These are phyloP conservation scores for Gari tellinella DNA, from an alignment of 2,888 invertebrate species.

Conservation along the genomic window DNA sequence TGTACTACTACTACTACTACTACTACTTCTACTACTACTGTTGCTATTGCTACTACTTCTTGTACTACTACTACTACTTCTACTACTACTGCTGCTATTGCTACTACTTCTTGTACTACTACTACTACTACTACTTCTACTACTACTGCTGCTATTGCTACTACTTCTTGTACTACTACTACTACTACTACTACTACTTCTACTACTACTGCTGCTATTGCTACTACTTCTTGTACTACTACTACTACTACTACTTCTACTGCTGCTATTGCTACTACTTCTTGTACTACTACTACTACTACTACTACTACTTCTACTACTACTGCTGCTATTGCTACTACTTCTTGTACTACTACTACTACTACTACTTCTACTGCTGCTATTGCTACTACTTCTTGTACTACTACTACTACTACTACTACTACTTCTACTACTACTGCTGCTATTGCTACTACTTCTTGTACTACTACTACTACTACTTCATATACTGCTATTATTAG, in stretches of 20 bases:
- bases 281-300: slow-evolving; percentile 7
- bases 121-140: background rate
- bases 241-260: slow-evolving; percentile 1
- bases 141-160: slow-evolving; percentile 2
- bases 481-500: background rate
- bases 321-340: slow-evolving; percentile 1
- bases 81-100: slow-evolving; percentile 8
- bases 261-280: background rate
- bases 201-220: slow-evolving; percentile 1
- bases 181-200: slow-evolving; percentile 7
- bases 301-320: slow-evolving; percentile 12
- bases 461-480: slow-evolving; percentile 9
- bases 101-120: slow-evolving; percentile 5
- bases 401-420: slow-evolving; percentile 9
- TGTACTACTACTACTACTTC: slow-evolving; percentile 8
- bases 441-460: slow-evolving; percentile 4
- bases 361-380: background rate
- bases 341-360: slow-evolving; percentile 1
- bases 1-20: slow-evolving; percentile 6
- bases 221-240: background rate
- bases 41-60: slow-evolving; percentile 4
- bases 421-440: slow-evolving; percentile 9
- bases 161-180: slow-evolving; percentile 4
- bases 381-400: background rate
- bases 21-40: slow-evolving; percentile 5